phyloP scores from a whole-genome alignment of 2,113 vertebrate species.

The Diadophis punctatus region DNA sequence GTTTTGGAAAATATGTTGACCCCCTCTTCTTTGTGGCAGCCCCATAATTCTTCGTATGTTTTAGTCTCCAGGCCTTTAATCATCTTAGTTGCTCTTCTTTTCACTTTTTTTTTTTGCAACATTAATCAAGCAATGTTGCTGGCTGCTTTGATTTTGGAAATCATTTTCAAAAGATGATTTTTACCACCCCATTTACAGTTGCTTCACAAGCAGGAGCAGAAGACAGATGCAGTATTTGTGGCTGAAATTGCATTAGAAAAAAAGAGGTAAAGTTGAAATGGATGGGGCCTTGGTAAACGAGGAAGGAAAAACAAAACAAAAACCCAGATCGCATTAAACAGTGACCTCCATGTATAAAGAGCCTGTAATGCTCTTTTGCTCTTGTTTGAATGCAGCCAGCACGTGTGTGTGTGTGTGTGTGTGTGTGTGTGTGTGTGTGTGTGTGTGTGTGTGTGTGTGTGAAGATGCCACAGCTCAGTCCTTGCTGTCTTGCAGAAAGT shows the following conservation, averaged over 20 bases:
- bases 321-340: not conserved
- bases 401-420: not conserved
- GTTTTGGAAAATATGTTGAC: too few relatives aligned
- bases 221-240: not conserved
- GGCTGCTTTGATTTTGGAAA: not conserved
- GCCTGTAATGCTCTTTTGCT: not conserved
- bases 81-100: too few relatives aligned
- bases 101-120: too few relatives aligned
- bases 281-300: not conserved
- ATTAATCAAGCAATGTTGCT: not conserved
- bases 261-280: not conserved
- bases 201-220: not conserved
- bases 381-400: not conserved
- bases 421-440: too few relatives aligned
- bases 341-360: too few relatives aligned
- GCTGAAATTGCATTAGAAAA: not conserved
- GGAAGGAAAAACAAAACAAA: not conserved
- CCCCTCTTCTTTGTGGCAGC: too few relatives aligned
- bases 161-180: not conserved
- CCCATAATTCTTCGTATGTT: too few relatives aligned
- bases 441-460: too few relatives aligned
- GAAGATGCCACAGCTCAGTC: not conserved
- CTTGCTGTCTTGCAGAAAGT: not conserved
- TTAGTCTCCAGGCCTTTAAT: too few relatives aligned
- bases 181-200: not conserved